Evolutionary conservation across 2,888 invertebrate genomes (phyloP).

Genomic region (Sialis fuliginosa): DNA sequence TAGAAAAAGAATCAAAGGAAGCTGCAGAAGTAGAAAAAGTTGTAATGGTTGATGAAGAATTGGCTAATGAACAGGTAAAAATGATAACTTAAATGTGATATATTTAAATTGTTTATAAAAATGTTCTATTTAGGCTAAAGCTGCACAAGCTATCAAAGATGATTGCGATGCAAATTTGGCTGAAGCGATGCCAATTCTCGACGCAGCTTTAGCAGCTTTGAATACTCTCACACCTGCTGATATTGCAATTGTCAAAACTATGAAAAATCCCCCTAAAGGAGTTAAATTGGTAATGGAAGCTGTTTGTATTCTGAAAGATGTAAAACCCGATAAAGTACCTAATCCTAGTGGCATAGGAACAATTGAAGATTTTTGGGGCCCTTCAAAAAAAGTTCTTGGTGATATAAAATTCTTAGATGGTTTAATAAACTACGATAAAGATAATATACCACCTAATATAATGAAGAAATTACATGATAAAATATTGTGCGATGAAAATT

Average conservation of each 20-base stretch:
- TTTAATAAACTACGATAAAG: constrained; percentile 78
- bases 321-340: constrained; percentile 76
- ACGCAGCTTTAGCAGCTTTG: constrained; percentile 69
- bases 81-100: background rate
- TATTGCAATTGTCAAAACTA: constrained; percentile 84
- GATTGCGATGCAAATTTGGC: constrained; percentile 86
- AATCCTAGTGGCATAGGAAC: constrained; percentile 70
- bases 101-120: background rate
- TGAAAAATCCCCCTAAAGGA: constrained; percentile 88
- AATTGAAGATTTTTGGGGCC: constrained; percentile 85
- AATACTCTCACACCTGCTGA: constrained; percentile 81
- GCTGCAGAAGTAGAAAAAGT: constrained; percentile 68
- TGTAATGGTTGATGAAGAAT: constrained; percentile 61
- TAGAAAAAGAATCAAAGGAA: constrained; percentile 73
- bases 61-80: constrained; percentile 56
- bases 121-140: constrained; percentile 29
- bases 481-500: constrained; percentile 67
- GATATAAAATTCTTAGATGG: constrained; percentile 85
- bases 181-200: constrained; percentile 81
- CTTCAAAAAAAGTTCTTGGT: constrained; percentile 71
- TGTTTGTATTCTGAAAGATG: constrained; percentile 80
- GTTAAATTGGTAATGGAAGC: constrained; percentile 90
- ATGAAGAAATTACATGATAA: constrained; percentile 72
- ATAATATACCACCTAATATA: constrained; percentile 68
- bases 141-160: constrained; percentile 72